Conservation (phyloP, 64 coral and sea anemone genomes). For the Actinia equina region DNA sequence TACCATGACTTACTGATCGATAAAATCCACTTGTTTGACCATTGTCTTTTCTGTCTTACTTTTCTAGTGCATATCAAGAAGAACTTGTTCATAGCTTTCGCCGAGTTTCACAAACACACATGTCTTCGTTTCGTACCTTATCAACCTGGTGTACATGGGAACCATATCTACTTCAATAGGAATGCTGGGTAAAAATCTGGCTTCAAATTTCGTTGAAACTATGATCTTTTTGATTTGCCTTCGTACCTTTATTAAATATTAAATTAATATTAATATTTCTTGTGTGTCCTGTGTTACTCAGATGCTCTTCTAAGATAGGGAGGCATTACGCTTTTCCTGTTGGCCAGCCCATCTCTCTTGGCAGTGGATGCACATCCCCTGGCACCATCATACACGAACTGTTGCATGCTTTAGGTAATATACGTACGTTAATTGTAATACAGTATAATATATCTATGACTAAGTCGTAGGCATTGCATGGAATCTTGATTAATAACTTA, state of each 20-base stretch:
- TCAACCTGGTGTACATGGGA: constrained; percentile 10
- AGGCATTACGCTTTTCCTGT: background rate
- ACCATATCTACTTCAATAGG: constrained; percentile 53
- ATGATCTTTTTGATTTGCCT: too few relatives aligned
- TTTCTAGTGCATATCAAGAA: constrained; percentile 36
- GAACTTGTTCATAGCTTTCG: constrained; percentile 48
- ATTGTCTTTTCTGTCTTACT: background rate
- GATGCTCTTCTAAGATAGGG: constrained; percentile 55
- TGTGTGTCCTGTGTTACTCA: background rate
- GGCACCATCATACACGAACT: constrained; percentile 43
- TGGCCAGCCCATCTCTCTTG: constrained; percentile 25
- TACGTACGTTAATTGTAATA: too few relatives aligned
- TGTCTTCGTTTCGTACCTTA: constrained; percentile 66
- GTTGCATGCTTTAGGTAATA: constrained; percentile 44
- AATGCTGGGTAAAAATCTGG: constrained; percentile 14
- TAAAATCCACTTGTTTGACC: too few relatives aligned
- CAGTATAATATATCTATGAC: too few relatives aligned
- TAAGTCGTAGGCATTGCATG: too few relatives aligned
- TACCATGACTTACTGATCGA: too few relatives aligned
- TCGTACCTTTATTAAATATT: too few relatives aligned
- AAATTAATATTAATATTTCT: too few relatives aligned
- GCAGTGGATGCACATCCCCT: constrained; percentile 1
- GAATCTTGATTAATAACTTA: background rate
- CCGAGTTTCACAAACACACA: constrained; percentile 22
- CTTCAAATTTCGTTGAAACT: too few relatives aligned